Evolutionary conservation across 1,140 invertebrate genomes (phyloP).

Genomic region (Lepidotrigona ventralis): DNA sequence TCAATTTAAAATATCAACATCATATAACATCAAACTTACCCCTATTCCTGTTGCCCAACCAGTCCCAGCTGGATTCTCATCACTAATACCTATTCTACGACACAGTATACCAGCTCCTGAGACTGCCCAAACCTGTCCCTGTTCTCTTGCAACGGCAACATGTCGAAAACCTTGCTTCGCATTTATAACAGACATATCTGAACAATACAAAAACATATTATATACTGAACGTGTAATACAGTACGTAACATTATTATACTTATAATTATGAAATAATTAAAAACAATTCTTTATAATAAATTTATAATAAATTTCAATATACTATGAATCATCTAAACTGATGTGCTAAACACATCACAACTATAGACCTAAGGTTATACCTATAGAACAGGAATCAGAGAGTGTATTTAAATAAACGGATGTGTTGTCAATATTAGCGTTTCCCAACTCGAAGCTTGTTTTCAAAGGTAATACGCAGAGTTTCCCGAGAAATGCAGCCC

Average conservation of each 20-base stretch:
- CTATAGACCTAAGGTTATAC: constrained; percentile 23
- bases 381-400: constrained; percentile 21
- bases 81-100: constrained; percentile 86
- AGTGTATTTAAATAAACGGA: constrained; percentile 27
- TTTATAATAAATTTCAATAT: neutral
- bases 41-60: constrained; percentile 88
- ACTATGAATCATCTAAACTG: neutral
- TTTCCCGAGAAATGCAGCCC: constrained; percentile 15
- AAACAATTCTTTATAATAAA: neutral
- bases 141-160: constrained; percentile 82
- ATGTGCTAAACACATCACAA: neutral
- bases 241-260: neutral
- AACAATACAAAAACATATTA: constrained; percentile 19
- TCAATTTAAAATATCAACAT: neutral
- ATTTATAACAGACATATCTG: constrained; percentile 73
- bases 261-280: neutral
- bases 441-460: constrained; percentile 21
- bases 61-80: constrained; percentile 85
- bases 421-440: constrained; percentile 29
- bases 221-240: neutral
- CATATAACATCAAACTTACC: constrained; percentile 77
- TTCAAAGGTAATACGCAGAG: neutral
- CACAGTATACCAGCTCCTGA: constrained; percentile 86
- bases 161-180: constrained; percentile 83
- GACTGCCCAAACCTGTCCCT: constrained; percentile 87